Evolutionary conservation across 2,113 vertebrate genomes (phyloP), one percentile per base, ranked within the genome.

Genomic region (Eolophus roseicapilla): DNA sequence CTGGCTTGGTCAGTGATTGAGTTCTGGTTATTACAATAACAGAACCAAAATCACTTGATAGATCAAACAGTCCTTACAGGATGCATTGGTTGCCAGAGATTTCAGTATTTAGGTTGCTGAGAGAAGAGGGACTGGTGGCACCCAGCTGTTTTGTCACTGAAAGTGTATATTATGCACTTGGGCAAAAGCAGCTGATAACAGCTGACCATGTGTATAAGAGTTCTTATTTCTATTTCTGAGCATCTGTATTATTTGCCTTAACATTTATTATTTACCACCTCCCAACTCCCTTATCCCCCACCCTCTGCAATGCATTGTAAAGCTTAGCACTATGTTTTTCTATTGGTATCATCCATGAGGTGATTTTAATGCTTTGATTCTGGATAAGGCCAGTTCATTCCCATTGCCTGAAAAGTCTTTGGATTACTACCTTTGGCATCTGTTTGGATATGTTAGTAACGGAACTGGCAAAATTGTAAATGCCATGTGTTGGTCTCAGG

Each of bases 401-500:
- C 63, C 0, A 4, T 70, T 94, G 91, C 86, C 63, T 91, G 80
- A 93, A 62, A 74, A 74, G 46, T 59, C 90, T 94, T 92, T 89
- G 86, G 82, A 92, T 65, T 27, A 52, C 52, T 92, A 86, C 68
- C 69, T 96, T 67, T 86, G 82, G 79, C 86, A 90, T 90, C 90
- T 49, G 64, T 74, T 74, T 76, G 85, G 75, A 29, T 79, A 64
- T 33, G 68, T 95, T 80, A 82, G 59, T 86, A 93, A 92, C 1
- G 6, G 75, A 91, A 90, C 92, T 90, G 91, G 88, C 90, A 94
- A 90, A 94, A 89, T 80, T 90, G 57, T 75, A 94, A 96, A 90
- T 83, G 90, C 84, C 76, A 68, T 79, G 65, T 94, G 88, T 81
- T 95, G 70, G 70, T 81, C 75, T 88, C 86, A 55, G 65, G 71